Conservation (phyloP, 2,113 vertebrate species). For the Peromyscus polionotus region DNA sequence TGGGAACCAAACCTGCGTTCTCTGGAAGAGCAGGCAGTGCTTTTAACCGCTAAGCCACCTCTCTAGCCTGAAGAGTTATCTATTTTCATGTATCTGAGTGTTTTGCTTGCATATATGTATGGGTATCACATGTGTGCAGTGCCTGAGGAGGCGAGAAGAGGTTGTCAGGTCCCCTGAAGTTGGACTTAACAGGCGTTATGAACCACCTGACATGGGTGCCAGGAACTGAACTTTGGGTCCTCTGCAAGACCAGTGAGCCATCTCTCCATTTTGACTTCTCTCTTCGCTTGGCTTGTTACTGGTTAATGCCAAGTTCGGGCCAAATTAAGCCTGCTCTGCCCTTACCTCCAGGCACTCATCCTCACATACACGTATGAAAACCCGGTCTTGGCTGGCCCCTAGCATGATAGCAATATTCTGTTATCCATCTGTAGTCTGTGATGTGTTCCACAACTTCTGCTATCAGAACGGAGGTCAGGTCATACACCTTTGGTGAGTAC, state of each 20-base stretch:
- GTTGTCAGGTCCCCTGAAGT: not conserved
- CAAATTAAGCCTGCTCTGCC: not conserved
- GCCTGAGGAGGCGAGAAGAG: not conserved
- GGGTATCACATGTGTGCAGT: not conserved
- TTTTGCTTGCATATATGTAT: not conserved
- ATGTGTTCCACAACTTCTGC: not conserved
- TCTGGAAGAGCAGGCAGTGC: not conserved
- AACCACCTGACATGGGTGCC: not conserved
- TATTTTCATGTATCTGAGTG: not conserved
- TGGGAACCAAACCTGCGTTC: not conserved
- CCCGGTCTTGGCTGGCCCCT: not conserved
- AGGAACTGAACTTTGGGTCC: not conserved
- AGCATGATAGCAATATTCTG: not conserved
- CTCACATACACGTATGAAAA: not conserved
- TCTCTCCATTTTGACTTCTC: not conserved
- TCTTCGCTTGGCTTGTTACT: not conserved
- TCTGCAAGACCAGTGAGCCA: not conserved
- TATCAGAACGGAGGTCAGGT: slow-evolving; percentile 5
- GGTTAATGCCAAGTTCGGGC: slow-evolving; percentile 9
- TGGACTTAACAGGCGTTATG: not conserved
- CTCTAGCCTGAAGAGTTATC: not conserved
- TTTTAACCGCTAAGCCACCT: not conserved
- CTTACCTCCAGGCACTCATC: not conserved
- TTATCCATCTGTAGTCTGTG: not conserved
- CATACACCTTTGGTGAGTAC: not conserved